Evolutionary conservation across 2,113 vertebrate genomes (phyloP).

Genomic region (Malurus melanocephalus): DNA sequence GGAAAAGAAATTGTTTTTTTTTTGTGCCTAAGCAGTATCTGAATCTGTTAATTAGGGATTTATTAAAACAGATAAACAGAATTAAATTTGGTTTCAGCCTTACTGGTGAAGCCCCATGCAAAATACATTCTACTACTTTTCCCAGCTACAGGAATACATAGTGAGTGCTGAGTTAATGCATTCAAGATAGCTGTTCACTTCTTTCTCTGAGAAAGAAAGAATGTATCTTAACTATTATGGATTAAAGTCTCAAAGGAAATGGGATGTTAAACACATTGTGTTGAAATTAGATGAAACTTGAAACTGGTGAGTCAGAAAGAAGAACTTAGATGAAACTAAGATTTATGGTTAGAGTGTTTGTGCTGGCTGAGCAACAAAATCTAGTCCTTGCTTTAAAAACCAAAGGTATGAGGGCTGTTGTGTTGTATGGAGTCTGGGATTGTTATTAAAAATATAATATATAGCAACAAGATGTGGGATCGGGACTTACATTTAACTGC

Average conservation of each 20-base stretch:
- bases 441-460: neutral
- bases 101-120: neutral
- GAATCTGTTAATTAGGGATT: neutral
- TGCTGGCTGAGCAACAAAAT: neutral
- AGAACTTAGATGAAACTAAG: neutral
- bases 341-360: neutral
- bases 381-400: neutral
- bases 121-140: neutral
- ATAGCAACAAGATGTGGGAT: neutral
- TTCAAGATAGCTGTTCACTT: neutral
- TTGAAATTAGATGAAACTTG: neutral
- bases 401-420: rapidly evolving
- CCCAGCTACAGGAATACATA: neutral
- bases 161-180: neutral
- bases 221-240: neutral
- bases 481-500: neutral
- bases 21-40: neutral
- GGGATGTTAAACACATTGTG: neutral
- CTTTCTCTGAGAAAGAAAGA: neutral
- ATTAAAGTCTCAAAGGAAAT: neutral
- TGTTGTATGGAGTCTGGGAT: rapidly evolving
- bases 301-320: neutral
- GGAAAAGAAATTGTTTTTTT: neutral
- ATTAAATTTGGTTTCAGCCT: neutral
- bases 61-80: neutral